Evolutionary conservation across 2,888 invertebrate genomes (phyloP), one percentile per base, ranked within the genome.

Genomic region (Anorthoa munda): DNA sequence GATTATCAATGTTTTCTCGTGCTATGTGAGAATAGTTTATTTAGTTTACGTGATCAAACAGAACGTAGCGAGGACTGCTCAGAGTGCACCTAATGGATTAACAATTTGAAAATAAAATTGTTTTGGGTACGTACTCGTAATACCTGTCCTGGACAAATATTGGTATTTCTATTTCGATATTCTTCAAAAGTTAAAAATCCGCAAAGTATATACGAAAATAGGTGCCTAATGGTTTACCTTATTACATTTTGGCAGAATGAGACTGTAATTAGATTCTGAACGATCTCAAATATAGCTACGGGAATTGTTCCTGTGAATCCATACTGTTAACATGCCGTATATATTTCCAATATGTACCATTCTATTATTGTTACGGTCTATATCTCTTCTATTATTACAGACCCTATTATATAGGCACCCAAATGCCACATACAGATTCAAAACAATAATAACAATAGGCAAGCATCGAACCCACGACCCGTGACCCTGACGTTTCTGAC

Each of bases 401-500:
- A 31, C n/a, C 15, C 21, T 17, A 50, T 51, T 51, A 39, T 15
- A 51, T 39, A 17, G 9, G 4, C 9, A 31, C 46, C 46, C 15
- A 74, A 74, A 65, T 75, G 23, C 23, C 48, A 67, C 15, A 56
- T 23, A 61, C 50, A 53, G 12, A 66, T 1, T 55, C 45, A 55
- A 65, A 61, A 56, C 74, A 66, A 65, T 73, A 53, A 53, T 26
- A 26, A 73, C 66, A 72, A 59, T 53, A 45, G 58, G 3, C 15
- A 23, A 51, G 53, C n/a, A 58, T 69, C 50, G 31, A 66, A 53
- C 39, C 26, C 23, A 9, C 11, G 74, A 72, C 53, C 61, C 67
- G 46, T 63, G 61, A 66, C 63, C 39, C 48, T 63, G 46, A 53
- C 51, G 51, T 56, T 63, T 50, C 73, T 59, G 72, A 77, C 66